phyloP scores from a whole-genome alignment of 1,140 invertebrate genomes.

The Apis dorsata region DNA sequence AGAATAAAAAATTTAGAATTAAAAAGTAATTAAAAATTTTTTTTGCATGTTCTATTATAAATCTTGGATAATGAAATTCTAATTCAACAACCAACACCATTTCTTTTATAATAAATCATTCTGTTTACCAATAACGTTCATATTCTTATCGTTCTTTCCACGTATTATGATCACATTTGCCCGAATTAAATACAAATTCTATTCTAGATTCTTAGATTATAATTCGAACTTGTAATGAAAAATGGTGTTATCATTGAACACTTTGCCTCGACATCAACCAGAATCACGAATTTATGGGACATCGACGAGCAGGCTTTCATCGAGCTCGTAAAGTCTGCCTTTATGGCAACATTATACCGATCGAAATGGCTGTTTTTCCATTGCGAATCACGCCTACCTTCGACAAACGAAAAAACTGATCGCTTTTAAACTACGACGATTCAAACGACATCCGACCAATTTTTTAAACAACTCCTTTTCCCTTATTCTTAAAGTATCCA shows the following conservation, averaged over 20 bases:
- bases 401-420: not conserved
- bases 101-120: not conserved
- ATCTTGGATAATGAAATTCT: too few species aligned
- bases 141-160: not conserved
- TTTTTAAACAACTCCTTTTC: not conserved
- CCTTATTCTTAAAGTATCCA: not conserved
- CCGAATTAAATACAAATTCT: not conserved
- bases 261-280: conserved; percentile 22
- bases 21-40: too few species aligned
- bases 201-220: conserved; percentile 2
- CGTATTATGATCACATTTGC: not conserved
- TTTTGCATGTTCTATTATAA: too few species aligned
- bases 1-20: too few species aligned
- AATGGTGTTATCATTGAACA: conserved; percentile 12
- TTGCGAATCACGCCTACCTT: not conserved
- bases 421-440: not conserved
- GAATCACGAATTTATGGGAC: conserved; percentile 30
- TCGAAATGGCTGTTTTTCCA: conserved; percentile 15
- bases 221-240: not conserved
- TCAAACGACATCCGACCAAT: not conserved
- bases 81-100: not conserved
- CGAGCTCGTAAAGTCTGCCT: conserved; percentile 36
- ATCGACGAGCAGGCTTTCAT: conserved; percentile 40
- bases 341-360: conserved; percentile 39
- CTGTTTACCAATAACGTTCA: not conserved